phyloP scores from a whole-genome alignment of 2,797 vertebrate species.

The Enteromius trimaculatus region DNA sequence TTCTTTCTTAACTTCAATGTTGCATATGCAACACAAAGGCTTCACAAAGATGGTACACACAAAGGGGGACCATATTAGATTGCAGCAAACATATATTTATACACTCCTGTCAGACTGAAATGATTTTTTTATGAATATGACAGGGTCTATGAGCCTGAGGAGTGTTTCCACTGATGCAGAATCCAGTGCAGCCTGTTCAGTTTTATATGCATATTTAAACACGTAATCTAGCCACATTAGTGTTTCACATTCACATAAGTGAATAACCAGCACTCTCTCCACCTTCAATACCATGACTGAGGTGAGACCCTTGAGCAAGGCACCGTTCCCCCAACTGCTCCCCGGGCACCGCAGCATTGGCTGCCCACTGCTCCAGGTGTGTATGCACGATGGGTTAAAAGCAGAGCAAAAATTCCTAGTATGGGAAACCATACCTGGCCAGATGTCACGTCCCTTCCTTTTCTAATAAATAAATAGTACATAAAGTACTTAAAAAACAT shows the following conservation, averaged over 20 bases:
- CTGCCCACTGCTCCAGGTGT: no score
- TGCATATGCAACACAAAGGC: background rate
- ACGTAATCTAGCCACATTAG: background rate
- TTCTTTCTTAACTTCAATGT: background rate
- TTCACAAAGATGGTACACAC: background rate
- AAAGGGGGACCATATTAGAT: background rate
- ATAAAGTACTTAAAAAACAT: background rate
- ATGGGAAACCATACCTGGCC: no score
- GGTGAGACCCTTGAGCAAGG: no score
- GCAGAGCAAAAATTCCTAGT: no score
- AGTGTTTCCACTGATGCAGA: background rate
- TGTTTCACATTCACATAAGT: no score
- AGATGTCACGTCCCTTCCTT: no score
- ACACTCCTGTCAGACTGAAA: background rate
- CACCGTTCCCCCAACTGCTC: no score
- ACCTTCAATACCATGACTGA: no score
- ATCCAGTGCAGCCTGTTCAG: background rate
- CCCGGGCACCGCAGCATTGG: no score
- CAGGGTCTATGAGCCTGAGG: background rate
- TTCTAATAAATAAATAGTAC: background rate
- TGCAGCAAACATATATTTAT: constrained; percentile 5
- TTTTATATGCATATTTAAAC: background rate
- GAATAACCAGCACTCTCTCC: no score
- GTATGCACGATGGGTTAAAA: no score
- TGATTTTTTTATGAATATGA: constrained; percentile 20